Evolutionary conservation across 2,113 vertebrate species (phyloP), one percentile per base, ranked within the genome.

Genomic region (Nannospalax galili): DNA sequence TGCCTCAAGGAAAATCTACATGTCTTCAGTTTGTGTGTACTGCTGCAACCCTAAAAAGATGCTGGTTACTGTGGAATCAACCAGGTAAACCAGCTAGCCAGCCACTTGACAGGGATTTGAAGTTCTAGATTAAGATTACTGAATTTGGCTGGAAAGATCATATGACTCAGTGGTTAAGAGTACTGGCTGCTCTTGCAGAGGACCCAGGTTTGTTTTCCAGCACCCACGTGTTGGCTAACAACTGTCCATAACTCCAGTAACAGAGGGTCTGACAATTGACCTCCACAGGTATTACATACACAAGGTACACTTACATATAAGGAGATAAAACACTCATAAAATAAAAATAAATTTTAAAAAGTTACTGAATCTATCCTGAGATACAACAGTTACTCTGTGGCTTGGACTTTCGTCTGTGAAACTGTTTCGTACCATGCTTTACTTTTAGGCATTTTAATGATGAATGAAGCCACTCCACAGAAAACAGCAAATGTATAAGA

Each of bases 21-120:
- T 1, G 22, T 73, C 56, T 87, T 90, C 6, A 62, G 85, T 22
- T 5, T 3, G 7, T 14, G 26, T 26, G 26, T 7, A 1, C 6
- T 8, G 11, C 4, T 28, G 8, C 30, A 65, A 56, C 30, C 32
- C 17, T n/a, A 20, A 0, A n/a, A 28, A 26, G 19, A 1, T 3
- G 11, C 1, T 52, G 8, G 70, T 32, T 79, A 17, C 37, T 32
- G 1, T 11, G 12, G 37, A 22, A 6, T 64, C 56, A 3, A 19
- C 28, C 30, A 60, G 64, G 48, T 52, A 79, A n/a, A 45, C 26
- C 70, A 87, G 6, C 19, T 16, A 80, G 42, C 32, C 42, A 77
- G 37, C n/a, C 72, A 60, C 26, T 45, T 37, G 11, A 79, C 16
- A 28, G 45, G 40, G 19, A 28, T 88, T 52, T 26, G 24, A 79